A percentile compares a stretch with the other conserved stretches of the same genome.
Evolutionary conservation across 2,113 vertebrate species (phyloP).

Genomic region (Nothoprocta pentlandii): DNA sequence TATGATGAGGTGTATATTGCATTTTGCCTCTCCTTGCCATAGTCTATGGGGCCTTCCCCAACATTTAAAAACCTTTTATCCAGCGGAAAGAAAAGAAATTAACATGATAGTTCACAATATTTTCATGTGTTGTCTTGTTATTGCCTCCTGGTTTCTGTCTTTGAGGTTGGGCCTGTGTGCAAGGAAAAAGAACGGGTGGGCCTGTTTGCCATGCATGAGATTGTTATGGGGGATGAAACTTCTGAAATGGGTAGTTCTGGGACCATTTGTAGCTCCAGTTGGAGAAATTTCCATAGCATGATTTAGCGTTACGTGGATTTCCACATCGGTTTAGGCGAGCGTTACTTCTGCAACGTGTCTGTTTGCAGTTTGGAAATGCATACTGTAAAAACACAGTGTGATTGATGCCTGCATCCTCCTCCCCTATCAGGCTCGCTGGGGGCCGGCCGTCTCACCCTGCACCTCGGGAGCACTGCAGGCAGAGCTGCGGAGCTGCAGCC

Average conservation of each 20-base stretch:
- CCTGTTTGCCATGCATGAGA: neutral
- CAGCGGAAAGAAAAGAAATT: neutral
- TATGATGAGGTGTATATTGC: neutral
- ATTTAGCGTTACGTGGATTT: neutral
- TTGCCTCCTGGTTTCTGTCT: neutral
- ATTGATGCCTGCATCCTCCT: neutral
- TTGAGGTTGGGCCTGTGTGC: neutral
- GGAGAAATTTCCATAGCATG: neutral
- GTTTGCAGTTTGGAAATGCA: neutral
- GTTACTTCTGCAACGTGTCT: neutral
- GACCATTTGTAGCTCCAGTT: neutral
- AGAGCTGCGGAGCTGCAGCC: neutral
- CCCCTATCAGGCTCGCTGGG: neutral
- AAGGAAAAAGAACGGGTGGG: neutral
- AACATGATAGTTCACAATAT: fast-evolving
- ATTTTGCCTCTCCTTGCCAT: neutral
- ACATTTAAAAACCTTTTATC: neutral
- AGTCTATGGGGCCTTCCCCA: neutral
- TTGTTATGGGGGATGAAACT: neutral
- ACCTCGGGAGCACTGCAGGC: neutral
- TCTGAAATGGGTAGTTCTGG: neutral
- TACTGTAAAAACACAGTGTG: neutral
- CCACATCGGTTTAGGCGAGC: neutral
- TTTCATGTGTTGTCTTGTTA: neutral
- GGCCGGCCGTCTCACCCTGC: neutral